A percentile compares a stretch with the other conserved stretches of the same genome.
These are phyloP conservation scores for Poecile montanus DNA, from an alignment of 2,797 vertebrate species.

Conservation along the genomic window DNA sequence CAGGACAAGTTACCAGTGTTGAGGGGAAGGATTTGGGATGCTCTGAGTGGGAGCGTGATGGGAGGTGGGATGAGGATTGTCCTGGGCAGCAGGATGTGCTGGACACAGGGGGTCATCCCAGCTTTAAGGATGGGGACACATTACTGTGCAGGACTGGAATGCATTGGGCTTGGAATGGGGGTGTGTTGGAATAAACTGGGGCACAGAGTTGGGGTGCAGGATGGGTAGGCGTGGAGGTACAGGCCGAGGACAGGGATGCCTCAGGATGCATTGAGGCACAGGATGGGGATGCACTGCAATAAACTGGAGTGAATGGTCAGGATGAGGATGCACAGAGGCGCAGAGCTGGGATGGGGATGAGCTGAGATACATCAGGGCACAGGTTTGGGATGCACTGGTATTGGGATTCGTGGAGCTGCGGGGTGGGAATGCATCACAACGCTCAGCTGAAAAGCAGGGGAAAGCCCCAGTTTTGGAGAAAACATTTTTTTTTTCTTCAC, in stretches of 20 bases:
- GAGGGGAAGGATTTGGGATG: background rate
- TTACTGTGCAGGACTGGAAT: background rate
- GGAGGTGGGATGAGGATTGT: background rate
- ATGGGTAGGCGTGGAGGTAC: too few species aligned
- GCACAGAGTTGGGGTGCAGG: background rate
- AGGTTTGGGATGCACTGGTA: background rate
- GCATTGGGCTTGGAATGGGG: background rate
- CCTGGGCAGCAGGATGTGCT: background rate
- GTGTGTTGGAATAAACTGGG: background rate
- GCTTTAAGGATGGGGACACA: fast-evolving
- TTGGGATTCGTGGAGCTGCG: background rate
- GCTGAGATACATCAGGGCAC: background rate
- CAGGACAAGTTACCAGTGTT: fast-evolving
- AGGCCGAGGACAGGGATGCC: background rate
- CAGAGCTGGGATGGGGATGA: background rate
- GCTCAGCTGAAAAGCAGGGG: background rate
- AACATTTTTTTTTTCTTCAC: fast-evolving
- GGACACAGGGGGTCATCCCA: fast-evolving
- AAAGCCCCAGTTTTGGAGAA: background rate
- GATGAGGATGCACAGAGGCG: background rate
- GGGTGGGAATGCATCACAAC: background rate
- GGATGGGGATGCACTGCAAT: background rate
- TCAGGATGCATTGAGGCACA: background rate
- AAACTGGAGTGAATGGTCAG: background rate
- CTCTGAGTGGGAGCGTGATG: fast-evolving